Conservation (phyloP, 2,888 invertebrate genomes). For the Eupithecia pulchellata region DNA sequence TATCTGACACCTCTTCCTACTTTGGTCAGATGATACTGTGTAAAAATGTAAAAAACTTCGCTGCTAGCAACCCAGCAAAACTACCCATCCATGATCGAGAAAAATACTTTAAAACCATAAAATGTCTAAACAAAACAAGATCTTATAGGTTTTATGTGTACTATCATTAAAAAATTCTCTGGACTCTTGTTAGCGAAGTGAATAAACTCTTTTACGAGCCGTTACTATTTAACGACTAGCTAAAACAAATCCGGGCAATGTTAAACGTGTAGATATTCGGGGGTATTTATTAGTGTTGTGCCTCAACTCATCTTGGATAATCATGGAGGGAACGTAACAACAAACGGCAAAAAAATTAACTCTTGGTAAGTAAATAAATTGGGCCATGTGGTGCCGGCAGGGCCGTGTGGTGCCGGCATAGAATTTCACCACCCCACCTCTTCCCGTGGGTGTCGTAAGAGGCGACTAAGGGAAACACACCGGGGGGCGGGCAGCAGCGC, state of each 20-base stretch:
- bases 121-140: neutral
- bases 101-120: neutral
- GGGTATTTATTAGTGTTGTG: conserved; percentile 14
- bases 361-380: too few species aligned
- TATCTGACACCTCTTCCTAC: too few species aligned
- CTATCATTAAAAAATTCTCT: conserved; percentile 5
- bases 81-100: neutral
- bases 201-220: conserved; percentile 20
- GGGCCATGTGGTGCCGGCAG: too few species aligned
- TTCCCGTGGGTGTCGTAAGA: too few species aligned
- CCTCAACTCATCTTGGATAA: neutral
- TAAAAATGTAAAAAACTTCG: neutral
- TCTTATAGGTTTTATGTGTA: neutral
- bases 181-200: conserved; percentile 15
- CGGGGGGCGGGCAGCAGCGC: too few species aligned
- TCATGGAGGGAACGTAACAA: too few species aligned
- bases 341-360: too few species aligned
- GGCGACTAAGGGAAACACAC: too few species aligned
- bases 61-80: neutral
- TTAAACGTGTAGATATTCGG: conserved; percentile 25
- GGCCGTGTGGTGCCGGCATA: too few species aligned
- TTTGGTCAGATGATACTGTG: too few species aligned
- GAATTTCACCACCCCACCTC: too few species aligned
- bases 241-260: conserved; percentile 32
- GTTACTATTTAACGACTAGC: conserved; percentile 35